phyloP scores from a whole-genome alignment of 2,113 vertebrate species.

The Opisthocomus hoazin region DNA sequence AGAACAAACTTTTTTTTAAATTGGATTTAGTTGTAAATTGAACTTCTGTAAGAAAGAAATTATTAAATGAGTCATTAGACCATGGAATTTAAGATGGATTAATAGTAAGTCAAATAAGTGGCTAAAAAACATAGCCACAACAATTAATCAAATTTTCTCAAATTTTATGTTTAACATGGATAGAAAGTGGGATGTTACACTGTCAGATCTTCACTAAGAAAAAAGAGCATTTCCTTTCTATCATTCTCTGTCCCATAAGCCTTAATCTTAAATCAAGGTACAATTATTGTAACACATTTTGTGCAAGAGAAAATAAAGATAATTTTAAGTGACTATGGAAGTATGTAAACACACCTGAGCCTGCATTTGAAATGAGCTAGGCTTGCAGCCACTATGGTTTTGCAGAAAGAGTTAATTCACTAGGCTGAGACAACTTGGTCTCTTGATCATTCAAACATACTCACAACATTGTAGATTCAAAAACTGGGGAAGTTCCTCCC shows the following conservation, averaged over 20 bases:
- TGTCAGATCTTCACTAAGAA: neutral
- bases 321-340: neutral
- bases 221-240: neutral
- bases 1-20: neutral
- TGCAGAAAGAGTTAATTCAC: neutral
- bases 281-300: neutral
- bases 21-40: neutral
- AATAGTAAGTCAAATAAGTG: neutral
- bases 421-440: neutral
- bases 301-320: neutral
- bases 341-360: neutral
- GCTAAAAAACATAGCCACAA: neutral
- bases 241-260: neutral
- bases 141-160: neutral
- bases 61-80: neutral
- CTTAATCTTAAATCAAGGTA: neutral
- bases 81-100: neutral
- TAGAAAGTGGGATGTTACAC: neutral
- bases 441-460: neutral
- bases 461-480: neutral
- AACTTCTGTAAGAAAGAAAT: neutral
- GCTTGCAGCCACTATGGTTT: neutral
- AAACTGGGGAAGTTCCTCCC: neutral
- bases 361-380: neutral
- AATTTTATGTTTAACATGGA: neutral